phyloP scores from a whole-genome alignment of 1,140 invertebrate species.

The Brachionus angularis region DNA sequence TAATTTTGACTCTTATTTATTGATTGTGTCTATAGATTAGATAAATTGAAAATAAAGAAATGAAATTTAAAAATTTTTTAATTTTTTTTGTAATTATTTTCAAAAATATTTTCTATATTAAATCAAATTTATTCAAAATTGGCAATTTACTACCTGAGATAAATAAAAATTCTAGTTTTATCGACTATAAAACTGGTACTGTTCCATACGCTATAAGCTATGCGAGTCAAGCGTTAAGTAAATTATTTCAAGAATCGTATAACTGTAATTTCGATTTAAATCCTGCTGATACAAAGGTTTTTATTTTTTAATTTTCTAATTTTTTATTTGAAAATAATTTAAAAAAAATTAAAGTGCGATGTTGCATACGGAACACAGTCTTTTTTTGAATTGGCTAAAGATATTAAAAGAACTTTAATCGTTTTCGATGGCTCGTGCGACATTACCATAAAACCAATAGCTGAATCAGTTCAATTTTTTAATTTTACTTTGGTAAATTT shows the following conservation, averaged over 20 bases:
- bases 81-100: too few species aligned
- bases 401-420: constrained; percentile 19
- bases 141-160: background rate
- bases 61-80: too few species aligned
- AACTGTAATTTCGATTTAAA: background rate
- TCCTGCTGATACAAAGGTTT: background rate
- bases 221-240: background rate
- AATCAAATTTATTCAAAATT: background rate
- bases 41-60: too few species aligned
- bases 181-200: background rate
- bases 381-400: constrained; percentile 39
- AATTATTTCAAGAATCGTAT: background rate
- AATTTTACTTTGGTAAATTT: constrained; percentile 34
- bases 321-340: constrained; percentile 17
- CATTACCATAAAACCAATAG: constrained; percentile 27
- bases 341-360: constrained; percentile 32
- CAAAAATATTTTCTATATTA: background rate
- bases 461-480: constrained; percentile 42
- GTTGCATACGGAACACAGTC: constrained; percentile 37
- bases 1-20: too few species aligned
- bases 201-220: background rate
- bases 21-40: too few species aligned
- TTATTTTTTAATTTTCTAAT: background rate
- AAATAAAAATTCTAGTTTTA: background rate
- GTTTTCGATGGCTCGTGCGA: constrained; percentile 38